These are phyloP conservation scores for Plagiodera versicolora DNA, from an alignment of 2,888 invertebrate genomes.

Conservation along the genomic window DNA sequence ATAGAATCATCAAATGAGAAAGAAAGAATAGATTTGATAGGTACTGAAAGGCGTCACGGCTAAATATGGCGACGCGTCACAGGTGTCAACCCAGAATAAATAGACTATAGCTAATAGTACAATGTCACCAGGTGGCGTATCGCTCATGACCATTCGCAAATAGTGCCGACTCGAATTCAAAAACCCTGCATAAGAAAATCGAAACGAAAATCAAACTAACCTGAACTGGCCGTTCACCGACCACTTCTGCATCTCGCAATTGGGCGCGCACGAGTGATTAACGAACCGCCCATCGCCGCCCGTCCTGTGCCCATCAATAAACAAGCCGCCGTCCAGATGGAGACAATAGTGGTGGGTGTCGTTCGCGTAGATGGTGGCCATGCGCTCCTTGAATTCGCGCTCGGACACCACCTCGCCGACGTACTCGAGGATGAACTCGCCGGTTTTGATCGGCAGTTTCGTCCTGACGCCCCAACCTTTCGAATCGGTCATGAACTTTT, in stretches of 20 bases:
- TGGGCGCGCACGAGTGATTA: conserved; percentile 97
- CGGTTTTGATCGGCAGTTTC: conserved; percentile 73
- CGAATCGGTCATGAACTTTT: conserved; percentile 88
- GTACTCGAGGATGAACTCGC: conserved; percentile 93
- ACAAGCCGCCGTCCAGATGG: conserved; percentile 89
- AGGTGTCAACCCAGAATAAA: too few relatives aligned
- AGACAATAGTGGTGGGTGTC: conserved; percentile 97
- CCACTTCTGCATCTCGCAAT: conserved; percentile 99
- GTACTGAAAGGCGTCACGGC: too few relatives aligned
- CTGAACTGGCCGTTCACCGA: conserved; percentile 91
- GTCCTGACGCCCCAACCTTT: conserved; percentile 92
- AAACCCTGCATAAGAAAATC: too few relatives aligned
- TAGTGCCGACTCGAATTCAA: too few relatives aligned
- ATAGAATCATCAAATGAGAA: too few relatives aligned
- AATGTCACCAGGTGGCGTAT: too few relatives aligned
- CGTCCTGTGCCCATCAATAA: conserved; percentile 98
- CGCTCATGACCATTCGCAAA: too few relatives aligned
- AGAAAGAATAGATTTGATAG: too few relatives aligned
- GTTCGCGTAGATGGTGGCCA: conserved; percentile 86
- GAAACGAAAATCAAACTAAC: too few relatives aligned
- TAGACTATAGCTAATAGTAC: too few relatives aligned
- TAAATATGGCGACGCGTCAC: too few relatives aligned
- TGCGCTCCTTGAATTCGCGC: conserved; percentile 87
- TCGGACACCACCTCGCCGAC: conserved; percentile 97
- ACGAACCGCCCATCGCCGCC: conserved; percentile 93